Evolutionary conservation across 2,888 invertebrate genomes (phyloP), one percentile per base, ranked within the genome.

Genomic region (Muschampia plurimacula): DNA sequence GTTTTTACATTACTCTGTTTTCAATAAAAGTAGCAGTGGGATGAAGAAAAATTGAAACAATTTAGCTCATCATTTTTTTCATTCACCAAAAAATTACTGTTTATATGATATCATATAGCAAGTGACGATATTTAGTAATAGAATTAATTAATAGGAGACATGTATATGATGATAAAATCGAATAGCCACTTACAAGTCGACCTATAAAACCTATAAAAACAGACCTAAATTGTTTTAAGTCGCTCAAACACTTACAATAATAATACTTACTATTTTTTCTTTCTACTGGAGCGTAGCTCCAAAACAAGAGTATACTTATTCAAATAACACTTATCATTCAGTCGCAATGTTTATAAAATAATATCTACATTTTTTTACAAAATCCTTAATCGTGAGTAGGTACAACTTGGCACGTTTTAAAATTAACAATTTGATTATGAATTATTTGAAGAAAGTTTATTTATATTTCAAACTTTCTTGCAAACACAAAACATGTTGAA

Each of bases 251-350:
- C 71, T 72, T 72, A 72, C 62, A 60, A 67, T 72, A 67, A 67
- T 72, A 72, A 72, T 72, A 72, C 71, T 72, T 67, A 66, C 41
- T 65, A 65, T 49, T 46, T 49, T 65, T 60, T 69, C 64, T 71
- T 59, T 66, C 41, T 15, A n/a, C 7, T n/a, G 52, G 62, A 52
- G 52, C 72, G 55, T 49, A 55, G 67, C 67, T 60, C 59, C 60
- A 7, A 7, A 52, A 39, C 4, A 39, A 7, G 39, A 7, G 39
- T 39, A 71, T 39, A 44, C 55, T 72, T 73, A 76, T 74, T 63
- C 52, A 78, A 77, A 77, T 78, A 80, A 78, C 72, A 77, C 77
- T 80, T 79, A 74, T 78, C 78, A 79, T 75, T 80, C 80, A 80
- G 80, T 80, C 80, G 74, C 76, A 79, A 78, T 74, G 76, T 78